Base-by-base conservation (phyloP, 1,140 invertebrate genomes). In the Drosophila pectinifera region DNA sequence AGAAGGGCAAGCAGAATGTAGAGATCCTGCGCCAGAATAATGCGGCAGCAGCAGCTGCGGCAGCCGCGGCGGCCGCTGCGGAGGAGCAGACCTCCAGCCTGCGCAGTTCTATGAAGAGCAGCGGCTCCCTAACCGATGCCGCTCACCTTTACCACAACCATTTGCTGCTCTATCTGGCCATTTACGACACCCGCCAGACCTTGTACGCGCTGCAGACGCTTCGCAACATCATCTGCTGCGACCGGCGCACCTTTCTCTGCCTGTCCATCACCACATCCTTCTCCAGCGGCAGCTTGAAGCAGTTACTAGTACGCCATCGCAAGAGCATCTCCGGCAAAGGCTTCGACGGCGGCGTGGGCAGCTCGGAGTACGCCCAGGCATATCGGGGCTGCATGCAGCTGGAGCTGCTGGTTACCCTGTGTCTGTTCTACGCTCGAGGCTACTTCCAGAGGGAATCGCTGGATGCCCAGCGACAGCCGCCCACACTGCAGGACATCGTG, bases 71-170 rank as follows among this genome's bases (percentile, higher is more conserved):
- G 0, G 78, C 48, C 4, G 48, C 31, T 4, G 49, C 64, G 2
- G 77, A 86, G 43, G 78, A 85, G 39, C 78, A 78, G 5, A 20
- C 48, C 7, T 5, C 13, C 2, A 92, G 86, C 49, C 79, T 89
- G 34, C 80, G 89, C 1, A 89, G 84, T 13, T 91, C 89, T 1
- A 76, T 75, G 5, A 91, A 91, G 58, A 91, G 90, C 67, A 76
- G 56, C 46, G 78, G 58, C 38, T 88, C 83, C 5, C 62, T 80
- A 4, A 42, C 68, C 5, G 81, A 90, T 22, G 57, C 77, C 13
- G 93, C 96, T 6, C 96, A 97, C 88, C 95, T 96, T 22, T 94
- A 97, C 43, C 96, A 98, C 90, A 96, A 96, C 24, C 96, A 98
- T 90, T 94, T 98, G 89, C 93, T 97, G 18, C 93, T 98, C 0